Evolutionary conservation across 2,888 invertebrate genomes (phyloP).

Genomic region (Gari tellinella): DNA sequence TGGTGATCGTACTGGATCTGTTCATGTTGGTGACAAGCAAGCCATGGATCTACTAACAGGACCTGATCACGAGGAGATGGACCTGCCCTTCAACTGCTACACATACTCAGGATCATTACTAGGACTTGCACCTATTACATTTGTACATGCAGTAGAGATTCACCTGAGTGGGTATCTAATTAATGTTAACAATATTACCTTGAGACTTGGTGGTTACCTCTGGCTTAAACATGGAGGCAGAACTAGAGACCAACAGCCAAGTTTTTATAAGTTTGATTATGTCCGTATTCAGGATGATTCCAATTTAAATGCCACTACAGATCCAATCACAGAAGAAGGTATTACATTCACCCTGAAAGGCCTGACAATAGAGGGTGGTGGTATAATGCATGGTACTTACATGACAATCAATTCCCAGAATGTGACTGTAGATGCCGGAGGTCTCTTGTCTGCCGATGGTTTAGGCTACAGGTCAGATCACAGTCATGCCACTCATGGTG

Average conservation of each 20-base stretch:
- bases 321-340: slow-evolving; percentile 68
- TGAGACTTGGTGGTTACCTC: slow-evolving; percentile 73
- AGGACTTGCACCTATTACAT: slow-evolving; percentile 72
- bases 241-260: slow-evolving; percentile 56
- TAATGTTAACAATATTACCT: slow-evolving; percentile 70
- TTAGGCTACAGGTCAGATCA: slow-evolving; percentile 70
- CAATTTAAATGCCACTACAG: slow-evolving; percentile 68
- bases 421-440: slow-evolving; percentile 75
- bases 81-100: slow-evolving; percentile 74
- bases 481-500: slow-evolving; percentile 59
- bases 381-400: slow-evolving; percentile 68
- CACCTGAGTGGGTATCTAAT: slow-evolving; percentile 71
- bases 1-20: slow-evolving; percentile 74
- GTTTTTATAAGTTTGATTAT: slow-evolving; percentile 65
- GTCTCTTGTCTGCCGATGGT: slow-evolving; percentile 68
- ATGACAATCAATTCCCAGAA: slow-evolving; percentile 67
- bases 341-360: slow-evolving; percentile 65
- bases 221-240: slow-evolving; percentile 76
- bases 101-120: slow-evolving; percentile 71
- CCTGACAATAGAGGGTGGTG: slow-evolving; percentile 74
- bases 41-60: slow-evolving; percentile 67
- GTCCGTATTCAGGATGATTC: slow-evolving; percentile 72
- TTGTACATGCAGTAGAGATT: slow-evolving; percentile 74
- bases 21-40: slow-evolving; percentile 69
- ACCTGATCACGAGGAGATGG: slow-evolving; percentile 67